Conservation (phyloP, 1,140 invertebrate species). For the Calosoma granatense region DNA sequence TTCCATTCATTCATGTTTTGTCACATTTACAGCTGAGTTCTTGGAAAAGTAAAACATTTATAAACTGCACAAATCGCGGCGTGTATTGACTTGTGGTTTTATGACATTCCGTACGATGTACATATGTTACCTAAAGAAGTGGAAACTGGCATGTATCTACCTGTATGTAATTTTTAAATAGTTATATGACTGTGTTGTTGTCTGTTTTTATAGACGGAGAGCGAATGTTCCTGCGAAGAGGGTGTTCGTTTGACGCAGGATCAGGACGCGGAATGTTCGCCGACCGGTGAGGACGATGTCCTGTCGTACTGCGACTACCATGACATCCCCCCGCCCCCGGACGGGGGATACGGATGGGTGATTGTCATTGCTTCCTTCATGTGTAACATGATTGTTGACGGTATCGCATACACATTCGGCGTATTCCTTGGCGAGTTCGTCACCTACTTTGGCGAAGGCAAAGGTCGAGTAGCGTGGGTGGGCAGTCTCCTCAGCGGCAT, state of each 20-base stretch:
- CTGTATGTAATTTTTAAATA: no score
- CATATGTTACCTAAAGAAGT: no score
- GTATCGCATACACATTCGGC: slow-evolving; percentile 89
- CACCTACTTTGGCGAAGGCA: slow-evolving; percentile 70
- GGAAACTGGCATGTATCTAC: no score
- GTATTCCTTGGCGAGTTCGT: slow-evolving; percentile 78
- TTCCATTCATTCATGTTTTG: no score
- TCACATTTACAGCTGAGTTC: no score
- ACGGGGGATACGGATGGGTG: slow-evolving; percentile 86
- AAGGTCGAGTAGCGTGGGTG: slow-evolving; percentile 85
- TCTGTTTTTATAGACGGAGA: slow-evolving; percentile 63
- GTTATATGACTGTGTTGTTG: slow-evolving; percentile 6
- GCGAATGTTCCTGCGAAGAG: slow-evolving; percentile 72
- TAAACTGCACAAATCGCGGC: not conserved
- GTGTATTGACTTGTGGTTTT: not conserved
- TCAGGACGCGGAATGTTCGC: slow-evolving; percentile 31
- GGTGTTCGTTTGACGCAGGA: slow-evolving; percentile 58
- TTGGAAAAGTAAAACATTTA: no score
- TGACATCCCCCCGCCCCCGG: slow-evolving; percentile 70
- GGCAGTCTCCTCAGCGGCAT: slow-evolving; percentile 88
- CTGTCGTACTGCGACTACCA: slow-evolving; percentile 60
- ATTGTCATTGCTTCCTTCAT: slow-evolving; percentile 93
- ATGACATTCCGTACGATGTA: no score
- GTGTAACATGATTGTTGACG: slow-evolving; percentile 98
- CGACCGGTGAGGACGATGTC: slow-evolving; percentile 58